Evolutionary conservation across 2,797 vertebrate species (phyloP).

Genomic region (Mormyrus proboscirostris): DNA sequence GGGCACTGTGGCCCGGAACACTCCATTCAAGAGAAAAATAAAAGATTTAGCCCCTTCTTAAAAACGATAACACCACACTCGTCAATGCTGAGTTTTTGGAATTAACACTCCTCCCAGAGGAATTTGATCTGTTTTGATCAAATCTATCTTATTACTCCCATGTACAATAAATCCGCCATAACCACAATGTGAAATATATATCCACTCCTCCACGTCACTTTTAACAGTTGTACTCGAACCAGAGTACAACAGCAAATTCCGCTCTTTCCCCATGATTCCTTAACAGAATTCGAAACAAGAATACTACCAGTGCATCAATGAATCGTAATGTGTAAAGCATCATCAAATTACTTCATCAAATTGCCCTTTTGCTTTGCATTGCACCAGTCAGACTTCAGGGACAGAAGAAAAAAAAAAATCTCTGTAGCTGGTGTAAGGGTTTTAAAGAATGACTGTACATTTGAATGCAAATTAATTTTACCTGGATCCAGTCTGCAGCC

Average conservation of each 20-base stretch:
- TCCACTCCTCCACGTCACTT: not conserved
- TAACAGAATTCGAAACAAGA: not conserved
- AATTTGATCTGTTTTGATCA: not conserved
- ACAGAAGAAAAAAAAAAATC: not conserved
- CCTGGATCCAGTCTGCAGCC: not conserved
- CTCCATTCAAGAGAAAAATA: not conserved
- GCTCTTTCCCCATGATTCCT: not conserved
- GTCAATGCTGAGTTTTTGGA: not conserved
- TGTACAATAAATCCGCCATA: not conserved
- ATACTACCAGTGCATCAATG: not conserved
- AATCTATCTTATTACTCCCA: slow-evolving; percentile 25
- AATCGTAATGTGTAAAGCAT: not conserved
- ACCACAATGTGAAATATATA: not conserved
- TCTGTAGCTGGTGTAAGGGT: not conserved
- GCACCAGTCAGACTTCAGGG: not conserved
- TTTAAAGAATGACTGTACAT: not conserved
- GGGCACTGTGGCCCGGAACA: not conserved
- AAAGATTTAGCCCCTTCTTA: not conserved
- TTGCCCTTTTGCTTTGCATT: not conserved
- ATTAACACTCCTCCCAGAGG: not conserved
- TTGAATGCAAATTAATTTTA: not conserved
- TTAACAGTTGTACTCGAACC: not conserved
- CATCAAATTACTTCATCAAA: not conserved
- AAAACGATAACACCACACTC: not conserved
- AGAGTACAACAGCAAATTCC: not conserved